phyloP scores from a whole-genome alignment of 2,888 invertebrate species.

The Drosophila formosana region DNA sequence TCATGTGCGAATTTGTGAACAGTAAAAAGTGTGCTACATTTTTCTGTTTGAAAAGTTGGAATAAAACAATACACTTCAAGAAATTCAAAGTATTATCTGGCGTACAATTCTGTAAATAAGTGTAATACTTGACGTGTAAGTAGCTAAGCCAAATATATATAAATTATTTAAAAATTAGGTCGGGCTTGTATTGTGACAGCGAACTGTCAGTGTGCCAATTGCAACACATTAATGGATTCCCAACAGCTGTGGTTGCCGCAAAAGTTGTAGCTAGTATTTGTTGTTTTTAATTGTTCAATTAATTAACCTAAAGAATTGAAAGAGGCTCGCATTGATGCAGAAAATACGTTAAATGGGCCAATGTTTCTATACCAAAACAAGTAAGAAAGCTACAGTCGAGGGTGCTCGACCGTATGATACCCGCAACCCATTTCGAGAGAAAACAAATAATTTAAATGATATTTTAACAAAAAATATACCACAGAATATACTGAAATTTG shows the following conservation, averaged over 20 bases:
- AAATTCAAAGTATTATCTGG: neutral
- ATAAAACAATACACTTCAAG: constrained; percentile 1
- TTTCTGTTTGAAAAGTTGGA: neutral
- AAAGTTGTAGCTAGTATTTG: neutral
- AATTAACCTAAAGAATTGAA: neutral
- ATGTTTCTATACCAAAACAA: too few relatives aligned
- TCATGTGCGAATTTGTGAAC: neutral
- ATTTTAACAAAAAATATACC: too few relatives aligned
- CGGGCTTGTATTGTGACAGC: too few relatives aligned
- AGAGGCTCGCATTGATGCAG: neutral
- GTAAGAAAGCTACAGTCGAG: too few relatives aligned
- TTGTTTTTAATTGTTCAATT: neutral
- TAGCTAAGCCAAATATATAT: too few relatives aligned
- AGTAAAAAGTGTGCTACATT: constrained; percentile 1
- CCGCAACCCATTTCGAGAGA: too few relatives aligned
- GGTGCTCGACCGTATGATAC: too few relatives aligned
- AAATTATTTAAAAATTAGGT: too few relatives aligned
- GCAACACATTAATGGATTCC: too few relatives aligned
- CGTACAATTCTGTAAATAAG: neutral
- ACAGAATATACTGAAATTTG: too few relatives aligned
- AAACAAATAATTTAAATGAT: too few relatives aligned
- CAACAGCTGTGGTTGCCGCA: neutral
- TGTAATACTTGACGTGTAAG: neutral
- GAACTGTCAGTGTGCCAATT: too few relatives aligned
- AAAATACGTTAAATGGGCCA: neutral